Conservation (phyloP, 2,113 vertebrate genomes). For the Eolophus roseicapilla region DNA sequence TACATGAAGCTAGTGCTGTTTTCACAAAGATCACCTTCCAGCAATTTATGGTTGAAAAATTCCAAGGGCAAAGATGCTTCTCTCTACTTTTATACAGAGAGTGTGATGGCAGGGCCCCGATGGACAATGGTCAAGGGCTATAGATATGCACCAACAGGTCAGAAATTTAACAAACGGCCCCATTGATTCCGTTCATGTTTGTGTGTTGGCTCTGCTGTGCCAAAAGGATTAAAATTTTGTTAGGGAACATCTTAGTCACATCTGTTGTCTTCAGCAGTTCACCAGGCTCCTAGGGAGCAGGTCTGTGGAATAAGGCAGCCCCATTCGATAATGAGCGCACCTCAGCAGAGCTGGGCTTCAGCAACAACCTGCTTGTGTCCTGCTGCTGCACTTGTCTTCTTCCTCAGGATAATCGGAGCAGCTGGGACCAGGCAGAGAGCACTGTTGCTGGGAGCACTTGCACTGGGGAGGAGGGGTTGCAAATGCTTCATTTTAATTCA, state of each 20-base stretch:
- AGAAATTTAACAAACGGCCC: background rate
- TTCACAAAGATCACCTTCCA: background rate
- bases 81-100: background rate
- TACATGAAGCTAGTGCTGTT: background rate
- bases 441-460: background rate
- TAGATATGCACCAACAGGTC: background rate
- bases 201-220: background rate
- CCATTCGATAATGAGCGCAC: rapidly evolving
- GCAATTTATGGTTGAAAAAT: background rate
- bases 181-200: background rate
- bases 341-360: background rate
- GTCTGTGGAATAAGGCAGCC: background rate
- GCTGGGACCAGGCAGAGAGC: background rate
- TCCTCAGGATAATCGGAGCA: background rate
- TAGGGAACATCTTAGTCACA: background rate
- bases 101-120: background rate
- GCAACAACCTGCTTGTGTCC: rapidly evolving
- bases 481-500: background rate
- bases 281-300: background rate
- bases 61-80: background rate
- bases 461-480: background rate
- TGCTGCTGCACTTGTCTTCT: background rate
- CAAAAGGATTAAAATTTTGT: background rate
- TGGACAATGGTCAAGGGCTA: background rate
- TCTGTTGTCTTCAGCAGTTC: background rate